Conservation (phyloP, 2,113 vertebrate genomes). For the Smithornis capensis region DNA sequence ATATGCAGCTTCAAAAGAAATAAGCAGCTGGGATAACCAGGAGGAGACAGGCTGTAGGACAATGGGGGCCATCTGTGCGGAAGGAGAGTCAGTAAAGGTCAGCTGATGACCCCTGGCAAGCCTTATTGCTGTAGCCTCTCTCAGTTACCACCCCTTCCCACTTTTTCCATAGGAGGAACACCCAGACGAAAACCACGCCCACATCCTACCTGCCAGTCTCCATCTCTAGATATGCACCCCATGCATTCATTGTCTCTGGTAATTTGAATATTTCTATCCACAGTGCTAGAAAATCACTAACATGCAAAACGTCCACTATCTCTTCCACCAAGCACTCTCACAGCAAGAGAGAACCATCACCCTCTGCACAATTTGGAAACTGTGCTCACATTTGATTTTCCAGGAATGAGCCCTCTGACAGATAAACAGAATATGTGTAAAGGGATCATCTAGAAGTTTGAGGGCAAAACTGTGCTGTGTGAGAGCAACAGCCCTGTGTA, state of each 20-base stretch:
- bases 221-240: background rate
- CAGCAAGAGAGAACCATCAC: background rate
- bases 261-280: background rate
- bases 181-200: background rate
- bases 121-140: background rate
- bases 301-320: fast-evolving
- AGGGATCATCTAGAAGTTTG: conserved; percentile 17
- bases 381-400: background rate
- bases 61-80: background rate
- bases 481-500: conserved; percentile 35
- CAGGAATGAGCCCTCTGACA: background rate
- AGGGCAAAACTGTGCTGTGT: background rate
- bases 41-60: background rate
- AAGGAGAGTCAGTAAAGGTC: background rate
- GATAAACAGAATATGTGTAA: conserved; percentile 48
- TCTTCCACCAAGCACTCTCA: background rate
- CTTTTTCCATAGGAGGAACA: background rate
- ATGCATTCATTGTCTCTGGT: background rate
- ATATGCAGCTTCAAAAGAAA: background rate
- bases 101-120: background rate
- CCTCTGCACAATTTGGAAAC: conserved; percentile 32
- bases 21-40: background rate
- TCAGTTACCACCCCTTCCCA: background rate
- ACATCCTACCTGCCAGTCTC: background rate
- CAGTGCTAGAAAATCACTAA: background rate